These are phyloP conservation scores for Coregonus ussuriensis DNA, from an alignment of 2,797 vertebrate genomes.

Conservation along the genomic window DNA sequence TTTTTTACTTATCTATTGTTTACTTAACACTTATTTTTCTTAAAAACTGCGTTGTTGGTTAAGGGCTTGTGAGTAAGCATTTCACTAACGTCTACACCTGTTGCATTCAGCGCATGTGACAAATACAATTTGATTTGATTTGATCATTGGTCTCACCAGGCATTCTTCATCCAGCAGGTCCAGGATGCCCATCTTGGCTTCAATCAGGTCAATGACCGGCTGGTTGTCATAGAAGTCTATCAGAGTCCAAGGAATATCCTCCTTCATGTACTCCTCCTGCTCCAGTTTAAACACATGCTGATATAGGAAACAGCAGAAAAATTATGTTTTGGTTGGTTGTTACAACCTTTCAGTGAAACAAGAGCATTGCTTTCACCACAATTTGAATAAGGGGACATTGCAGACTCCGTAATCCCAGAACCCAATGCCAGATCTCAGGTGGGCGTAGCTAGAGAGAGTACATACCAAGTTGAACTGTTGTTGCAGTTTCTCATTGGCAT, in stretches of 20 bases:
- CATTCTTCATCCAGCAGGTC: slow-evolving; percentile 97
- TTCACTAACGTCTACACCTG: too few relatives aligned
- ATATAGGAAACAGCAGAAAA: not conserved
- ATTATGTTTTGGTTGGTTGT: not conserved
- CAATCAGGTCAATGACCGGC: slow-evolving; percentile 94
- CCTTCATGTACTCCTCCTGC: slow-evolving; percentile 58
- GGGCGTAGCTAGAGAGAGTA: too few relatives aligned
- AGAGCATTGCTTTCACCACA: not conserved
- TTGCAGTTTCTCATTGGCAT: slow-evolving; percentile 88
- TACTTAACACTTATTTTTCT: too few relatives aligned
- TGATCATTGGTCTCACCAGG: slow-evolving; percentile 75
- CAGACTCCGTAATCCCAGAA: too few relatives aligned
- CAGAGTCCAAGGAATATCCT: slow-evolving; percentile 95
- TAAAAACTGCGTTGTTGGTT: too few relatives aligned
- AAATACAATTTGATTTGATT: too few relatives aligned
- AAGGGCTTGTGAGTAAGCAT: too few relatives aligned
- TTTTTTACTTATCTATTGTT: too few relatives aligned
- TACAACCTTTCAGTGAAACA: not conserved
- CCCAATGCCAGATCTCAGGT: too few relatives aligned
- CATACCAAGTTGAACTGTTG: slow-evolving; percentile 97
- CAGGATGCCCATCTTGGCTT: slow-evolving; percentile 96
- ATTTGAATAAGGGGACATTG: not conserved
- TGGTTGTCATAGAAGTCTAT: slow-evolving; percentile 99
- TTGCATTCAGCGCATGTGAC: too few relatives aligned
- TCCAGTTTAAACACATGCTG: slow-evolving; percentile 99